Base-by-base conservation (phyloP, 2,797 vertebrate genomes). In the Trichosurus vulpecula region DNA sequence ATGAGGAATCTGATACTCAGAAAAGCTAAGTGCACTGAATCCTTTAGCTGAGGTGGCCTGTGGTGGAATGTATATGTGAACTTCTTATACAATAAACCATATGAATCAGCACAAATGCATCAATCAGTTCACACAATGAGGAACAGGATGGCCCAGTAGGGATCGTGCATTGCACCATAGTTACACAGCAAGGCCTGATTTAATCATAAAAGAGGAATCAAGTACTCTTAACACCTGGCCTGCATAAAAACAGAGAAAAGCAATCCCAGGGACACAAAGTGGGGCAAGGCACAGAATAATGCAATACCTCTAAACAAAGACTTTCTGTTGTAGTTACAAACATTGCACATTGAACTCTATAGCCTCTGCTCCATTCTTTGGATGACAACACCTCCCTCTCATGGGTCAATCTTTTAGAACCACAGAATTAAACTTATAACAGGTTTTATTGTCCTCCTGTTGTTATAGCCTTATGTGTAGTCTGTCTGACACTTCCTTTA, bases 351-450 rank as follows among this genome's bases (percentile, higher is more conserved):
- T 25, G 41, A 81, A 16, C 35, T 81, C 74, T 6, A 47, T 8
- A 47, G 41, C n/a, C 66, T 41, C 66, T 81, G 19, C 19, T 81
- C 66, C 9, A 47, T 27, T 74, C 22, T 81, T 47, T 81, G n/a
- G 74, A 47, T 1, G 0, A 47, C 8, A 81, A 47, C 2, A 74
- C 6, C 35, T 74, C n/a, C 10, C 35, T 74, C 16, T 41, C n/a
- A 74, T 66, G 16, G 61, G 16, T 74, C 16, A 74, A 5, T 74
- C 29, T 51, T 90, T 89, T 90, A 54, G 57, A 95, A 31, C 6
- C 10, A 92, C 25, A 89, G 74, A 87, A 92, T 53, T 96, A 95
- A 90, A 91, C 30, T 89, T 57, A 52, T 93, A 58, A 53, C 57
- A 30, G 54, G 92, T 91, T 95, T 57, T 95, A 53, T 66, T 55